These are phyloP conservation scores for Aleiodes leptofemur DNA, from an alignment of 2,888 invertebrate species.

Conservation along the genomic window DNA sequence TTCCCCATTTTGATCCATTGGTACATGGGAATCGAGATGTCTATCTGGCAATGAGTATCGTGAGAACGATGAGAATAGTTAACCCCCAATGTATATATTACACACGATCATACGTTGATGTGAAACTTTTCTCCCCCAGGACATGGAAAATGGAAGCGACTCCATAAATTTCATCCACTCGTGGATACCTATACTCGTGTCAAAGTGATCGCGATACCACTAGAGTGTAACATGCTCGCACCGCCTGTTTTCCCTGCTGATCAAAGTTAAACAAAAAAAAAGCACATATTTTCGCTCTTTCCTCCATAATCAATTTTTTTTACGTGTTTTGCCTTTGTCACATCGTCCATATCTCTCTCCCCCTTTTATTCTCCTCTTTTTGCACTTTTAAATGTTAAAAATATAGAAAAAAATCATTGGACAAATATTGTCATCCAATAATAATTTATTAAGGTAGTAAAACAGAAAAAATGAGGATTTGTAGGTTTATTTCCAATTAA, in stretches of 20 bases:
- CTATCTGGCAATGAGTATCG: background rate
- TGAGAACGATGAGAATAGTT: slow-evolving; percentile 8
- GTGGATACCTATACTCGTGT: slow-evolving; percentile 4
- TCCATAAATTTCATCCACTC: slow-evolving; percentile 28
- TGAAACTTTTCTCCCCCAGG: slow-evolving; percentile 5
- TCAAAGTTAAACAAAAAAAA: background rate
- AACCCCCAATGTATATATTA: background rate
- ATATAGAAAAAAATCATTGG: no score
- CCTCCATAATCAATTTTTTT: background rate
- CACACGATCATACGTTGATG: slow-evolving; percentile 12
- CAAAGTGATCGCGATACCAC: slow-evolving; percentile 14
- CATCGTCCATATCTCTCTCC: background rate
- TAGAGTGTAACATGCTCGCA: background rate
- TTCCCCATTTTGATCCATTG: background rate
- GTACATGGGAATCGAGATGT: background rate
- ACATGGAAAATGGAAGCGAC: slow-evolving; percentile 14
- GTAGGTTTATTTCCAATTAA: no score
- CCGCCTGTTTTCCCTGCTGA: background rate
- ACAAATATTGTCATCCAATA: no score
- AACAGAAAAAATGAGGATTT: no score
- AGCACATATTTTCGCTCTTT: background rate
- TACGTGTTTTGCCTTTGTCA: background rate
- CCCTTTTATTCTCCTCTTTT: background rate
- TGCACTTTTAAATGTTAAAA: background rate
- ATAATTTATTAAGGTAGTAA: no score